Evolutionary conservation across 2,113 vertebrate species (phyloP).

Genomic region (Puffinus mauretanicus): DNA sequence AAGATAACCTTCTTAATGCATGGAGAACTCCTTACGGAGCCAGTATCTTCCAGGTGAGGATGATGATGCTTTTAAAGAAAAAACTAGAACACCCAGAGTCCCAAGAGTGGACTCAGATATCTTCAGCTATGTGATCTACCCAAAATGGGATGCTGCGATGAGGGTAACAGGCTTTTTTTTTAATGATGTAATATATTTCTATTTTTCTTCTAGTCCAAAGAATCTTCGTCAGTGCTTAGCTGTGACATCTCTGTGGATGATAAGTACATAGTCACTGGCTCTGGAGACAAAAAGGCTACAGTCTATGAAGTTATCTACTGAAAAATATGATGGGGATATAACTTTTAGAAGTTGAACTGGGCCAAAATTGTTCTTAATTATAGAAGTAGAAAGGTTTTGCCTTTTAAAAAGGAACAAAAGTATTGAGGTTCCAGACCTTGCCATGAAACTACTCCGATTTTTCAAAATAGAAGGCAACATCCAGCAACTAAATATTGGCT

Average conservation of each 20-base stretch:
- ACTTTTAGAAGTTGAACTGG: constrained; percentile 73
- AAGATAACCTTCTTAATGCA: constrained; percentile 98
- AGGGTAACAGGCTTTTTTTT: background rate
- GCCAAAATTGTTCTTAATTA: constrained; percentile 78
- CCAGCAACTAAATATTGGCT: constrained; percentile 34
- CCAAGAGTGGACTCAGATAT: background rate
- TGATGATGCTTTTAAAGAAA: background rate
- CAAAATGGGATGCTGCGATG: background rate
- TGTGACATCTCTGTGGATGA: constrained; percentile 88
- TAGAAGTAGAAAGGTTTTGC: constrained; percentile 74
- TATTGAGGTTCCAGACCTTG: constrained; percentile 63
- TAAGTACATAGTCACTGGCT: constrained; percentile 87
- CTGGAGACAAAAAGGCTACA: constrained; percentile 86
- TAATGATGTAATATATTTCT: constrained; percentile 29
- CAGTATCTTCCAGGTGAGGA: constrained; percentile 96
- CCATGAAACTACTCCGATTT: constrained; percentile 55
- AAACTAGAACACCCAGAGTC: background rate
- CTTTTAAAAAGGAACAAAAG: constrained; percentile 64
- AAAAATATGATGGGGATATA: constrained; percentile 69
- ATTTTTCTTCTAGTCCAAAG: constrained; percentile 80
- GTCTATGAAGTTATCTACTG: constrained; percentile 89
- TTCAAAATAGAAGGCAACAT: constrained; percentile 55
- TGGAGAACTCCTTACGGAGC: constrained; percentile 99
- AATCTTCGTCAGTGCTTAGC: constrained; percentile 85
- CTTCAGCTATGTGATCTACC: background rate